These are phyloP conservation scores for Rhinopomastus cyanomelas DNA, from an alignment of 2,113 vertebrate species.

Conservation along the genomic window DNA sequence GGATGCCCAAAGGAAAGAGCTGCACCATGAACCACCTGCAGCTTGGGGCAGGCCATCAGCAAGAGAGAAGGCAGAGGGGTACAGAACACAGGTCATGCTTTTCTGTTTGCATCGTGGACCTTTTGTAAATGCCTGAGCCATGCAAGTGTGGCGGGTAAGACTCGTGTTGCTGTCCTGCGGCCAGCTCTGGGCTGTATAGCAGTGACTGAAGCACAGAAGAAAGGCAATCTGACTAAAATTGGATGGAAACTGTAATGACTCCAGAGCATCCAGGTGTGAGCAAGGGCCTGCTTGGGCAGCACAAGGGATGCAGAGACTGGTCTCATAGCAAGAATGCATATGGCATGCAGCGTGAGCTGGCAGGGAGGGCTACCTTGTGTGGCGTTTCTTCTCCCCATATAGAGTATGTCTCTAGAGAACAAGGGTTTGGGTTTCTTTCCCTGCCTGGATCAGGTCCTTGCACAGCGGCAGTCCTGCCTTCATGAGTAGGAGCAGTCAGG, in stretches of 20 bases:
- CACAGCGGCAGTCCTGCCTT: not conserved
- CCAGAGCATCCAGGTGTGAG: not conserved
- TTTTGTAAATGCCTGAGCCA: not conserved
- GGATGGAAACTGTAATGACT: not conserved
- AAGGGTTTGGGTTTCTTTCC: not conserved
- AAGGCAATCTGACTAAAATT: not conserved
- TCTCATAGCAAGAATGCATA: not conserved
- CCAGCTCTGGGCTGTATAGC: not conserved
- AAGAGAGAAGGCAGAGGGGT: not conserved
- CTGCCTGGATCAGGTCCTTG: not conserved
- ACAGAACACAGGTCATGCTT: not conserved
- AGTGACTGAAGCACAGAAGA: not conserved
- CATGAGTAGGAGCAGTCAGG: not conserved
- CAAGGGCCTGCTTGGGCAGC: not conserved
- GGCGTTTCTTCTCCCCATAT: not conserved
- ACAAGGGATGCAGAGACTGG: not conserved
- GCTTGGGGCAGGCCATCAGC: not conserved
- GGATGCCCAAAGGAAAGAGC: not conserved
- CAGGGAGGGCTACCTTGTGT: not conserved
- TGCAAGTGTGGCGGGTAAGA: not conserved
- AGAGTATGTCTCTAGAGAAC: not conserved
- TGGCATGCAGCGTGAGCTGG: rapidly evolving
- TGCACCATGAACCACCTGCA: not conserved
- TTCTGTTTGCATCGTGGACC: not conserved
- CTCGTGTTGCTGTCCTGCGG: not conserved